Percentiles rank a stretch among this genome's conserved stretches.
Evolutionary conservation across 2,888 invertebrate genomes (phyloP).

Genomic region (Agrochola lychnidis): DNA sequence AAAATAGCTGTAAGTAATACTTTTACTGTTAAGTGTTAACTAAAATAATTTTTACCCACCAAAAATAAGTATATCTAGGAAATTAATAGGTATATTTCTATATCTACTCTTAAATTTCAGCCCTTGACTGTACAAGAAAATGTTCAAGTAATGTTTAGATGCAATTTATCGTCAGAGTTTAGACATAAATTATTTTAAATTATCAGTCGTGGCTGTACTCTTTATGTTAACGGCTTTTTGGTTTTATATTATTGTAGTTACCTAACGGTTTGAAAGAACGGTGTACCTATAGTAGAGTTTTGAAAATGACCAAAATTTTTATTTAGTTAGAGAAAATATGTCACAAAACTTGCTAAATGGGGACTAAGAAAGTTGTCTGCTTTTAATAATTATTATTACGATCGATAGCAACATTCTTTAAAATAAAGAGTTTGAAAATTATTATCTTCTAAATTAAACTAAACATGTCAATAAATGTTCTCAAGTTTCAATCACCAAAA

Average conservation of each 20-base stretch:
- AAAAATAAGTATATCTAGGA: not conserved
- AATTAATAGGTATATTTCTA: not conserved
- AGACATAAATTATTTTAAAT: constrained; percentile 31
- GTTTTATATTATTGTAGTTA: not conserved
- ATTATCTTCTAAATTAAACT: not conserved
- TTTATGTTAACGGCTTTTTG: constrained; percentile 7
- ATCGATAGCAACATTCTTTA: not conserved
- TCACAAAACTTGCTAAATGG: not conserved
- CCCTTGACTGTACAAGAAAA: constrained; percentile 8
- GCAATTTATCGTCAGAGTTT: constrained; percentile 30
- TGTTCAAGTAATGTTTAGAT: constrained; percentile 11
- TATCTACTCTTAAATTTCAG: not conserved
- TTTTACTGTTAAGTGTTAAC: not conserved
- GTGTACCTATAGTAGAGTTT: not conserved
- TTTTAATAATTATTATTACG: not conserved
- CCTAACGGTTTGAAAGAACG: not conserved
- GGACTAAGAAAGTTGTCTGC: not conserved
- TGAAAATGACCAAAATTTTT: not conserved
- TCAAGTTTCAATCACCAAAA: not conserved
- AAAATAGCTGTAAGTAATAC: not conserved
- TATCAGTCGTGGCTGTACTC: constrained; percentile 7
- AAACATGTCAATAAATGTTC: not conserved
- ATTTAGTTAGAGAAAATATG: not conserved
- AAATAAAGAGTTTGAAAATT: not conserved
- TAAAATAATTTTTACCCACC: not conserved